These are phyloP conservation scores for Sebastes dallii DNA, from an alignment of 2,797 vertebrate genomes.

Conservation along the genomic window DNA sequence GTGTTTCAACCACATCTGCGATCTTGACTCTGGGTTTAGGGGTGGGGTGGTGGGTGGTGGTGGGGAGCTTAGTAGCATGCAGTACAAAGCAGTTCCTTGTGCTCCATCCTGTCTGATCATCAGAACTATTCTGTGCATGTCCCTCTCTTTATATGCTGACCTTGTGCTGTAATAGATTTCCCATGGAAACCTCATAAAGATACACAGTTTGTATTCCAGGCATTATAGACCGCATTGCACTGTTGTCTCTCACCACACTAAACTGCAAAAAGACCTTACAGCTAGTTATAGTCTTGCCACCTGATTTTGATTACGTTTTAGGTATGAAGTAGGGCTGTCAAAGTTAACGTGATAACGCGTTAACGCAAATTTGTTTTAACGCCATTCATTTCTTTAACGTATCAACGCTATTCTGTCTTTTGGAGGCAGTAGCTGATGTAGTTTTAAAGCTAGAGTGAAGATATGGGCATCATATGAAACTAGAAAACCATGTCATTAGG, in stretches of 20 bases:
- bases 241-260: not conserved
- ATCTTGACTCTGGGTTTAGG: not conserved
- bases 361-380: too few species aligned
- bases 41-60: not conserved
- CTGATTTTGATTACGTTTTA: not conserved
- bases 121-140: not conserved
- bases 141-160: conserved; percentile 1
- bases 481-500: too few species aligned
- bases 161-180: conserved; percentile 32
- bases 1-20: not conserved
- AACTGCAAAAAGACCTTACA: not conserved
- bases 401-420: rapidly evolving
- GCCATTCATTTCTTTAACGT: too few species aligned
- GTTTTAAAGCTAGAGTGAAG: too few species aligned
- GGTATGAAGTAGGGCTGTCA: not conserved
- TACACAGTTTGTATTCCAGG: not conserved
- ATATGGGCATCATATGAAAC: too few species aligned
- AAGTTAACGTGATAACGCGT: too few species aligned
- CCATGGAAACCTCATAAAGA: conserved; percentile 9
- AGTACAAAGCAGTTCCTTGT: conserved; percentile 42
- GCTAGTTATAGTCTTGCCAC: not conserved
- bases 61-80: not conserved
- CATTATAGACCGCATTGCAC: not conserved
- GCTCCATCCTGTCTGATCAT: conserved; percentile 18
- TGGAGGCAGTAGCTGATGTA: too few species aligned